Base-by-base conservation (phyloP, 1,140 invertebrate genomes). In the Camponotus vicinus region DNA sequence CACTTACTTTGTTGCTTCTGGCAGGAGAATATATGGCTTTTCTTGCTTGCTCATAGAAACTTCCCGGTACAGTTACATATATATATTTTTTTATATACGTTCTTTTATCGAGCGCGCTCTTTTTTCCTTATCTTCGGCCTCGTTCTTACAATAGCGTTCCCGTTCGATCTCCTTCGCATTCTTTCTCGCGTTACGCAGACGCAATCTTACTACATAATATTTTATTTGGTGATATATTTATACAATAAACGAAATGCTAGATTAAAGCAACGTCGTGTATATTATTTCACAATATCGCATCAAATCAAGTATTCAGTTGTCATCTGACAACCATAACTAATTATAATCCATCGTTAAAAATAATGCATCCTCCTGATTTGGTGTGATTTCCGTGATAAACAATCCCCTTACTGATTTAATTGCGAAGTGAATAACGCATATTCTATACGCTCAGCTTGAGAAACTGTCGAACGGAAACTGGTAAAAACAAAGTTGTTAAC, bases 161-260 rank as follows among this genome's bases (percentile, higher is more conserved):
- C 42, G 86, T 91, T 88, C 80, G 84, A 70, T 85, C 82, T 88
- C 64, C 80, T 67, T 89, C 78, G 70, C 71, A 69, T 78, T 86
- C 82, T 90, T 86, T 78, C 66, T 78, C 63, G 86, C 63, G 77
- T 88, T 89, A 77, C 69, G 78, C 85, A 88, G 27, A 90, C 84
- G 76, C 87, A 67, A 87, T 82, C 77, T 76, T 91, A 91, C 83
- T 91, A 88, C 88, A 78, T 90, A 93, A 92, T 83, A 90, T 91
- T 27, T 27, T 93, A 92, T 93, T 89, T 93, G 92, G 93, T 94
- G 92, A 94, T 94, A 94, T 93, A 93, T 94, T 94, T 93, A 94
- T 93, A 89, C 63, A 93, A 93, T 93, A 93, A 94, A 94, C 86
- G 75, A 27, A 27, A 89, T 87, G 78, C 91, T 89, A 57, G 79